These are phyloP conservation scores for Melanostoma scalare DNA, from an alignment of 2,888 invertebrate genomes.

Conservation along the genomic window DNA sequence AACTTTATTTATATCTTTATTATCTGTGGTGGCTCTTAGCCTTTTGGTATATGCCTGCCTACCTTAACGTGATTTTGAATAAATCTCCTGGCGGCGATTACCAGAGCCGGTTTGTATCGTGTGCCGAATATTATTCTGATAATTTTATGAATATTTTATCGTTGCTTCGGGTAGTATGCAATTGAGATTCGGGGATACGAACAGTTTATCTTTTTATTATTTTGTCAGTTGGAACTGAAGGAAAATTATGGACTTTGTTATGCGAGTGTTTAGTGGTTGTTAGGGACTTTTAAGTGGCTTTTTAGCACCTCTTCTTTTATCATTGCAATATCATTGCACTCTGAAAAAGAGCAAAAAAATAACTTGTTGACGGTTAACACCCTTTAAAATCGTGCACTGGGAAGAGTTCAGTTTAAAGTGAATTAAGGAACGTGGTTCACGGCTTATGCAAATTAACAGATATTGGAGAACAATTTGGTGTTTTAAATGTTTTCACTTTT, in stretches of 20 bases:
- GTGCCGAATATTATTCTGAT: slow-evolving; percentile 66
- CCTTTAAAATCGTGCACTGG: slow-evolving; percentile 24
- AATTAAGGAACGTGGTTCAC: slow-evolving; percentile 43
- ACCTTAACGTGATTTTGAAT: slow-evolving; percentile 57
- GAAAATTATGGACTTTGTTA: slow-evolving; percentile 7
- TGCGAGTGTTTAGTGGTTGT: slow-evolving; percentile 15
- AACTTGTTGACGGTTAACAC: slow-evolving; percentile 29
- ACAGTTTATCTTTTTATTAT: slow-evolving; percentile 8
- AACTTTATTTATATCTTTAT: slow-evolving; percentile 4
- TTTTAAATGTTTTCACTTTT: neutral
- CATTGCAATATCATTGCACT: slow-evolving; percentile 40
- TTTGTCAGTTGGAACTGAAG: neutral
- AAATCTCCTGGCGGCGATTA: slow-evolving; percentile 52
- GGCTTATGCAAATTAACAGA: slow-evolving; percentile 48
- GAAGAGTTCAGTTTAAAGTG: slow-evolving; percentile 1
- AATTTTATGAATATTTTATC: slow-evolving; percentile 57
- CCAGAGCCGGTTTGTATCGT: slow-evolving; percentile 62
- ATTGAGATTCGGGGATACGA: slow-evolving; percentile 39
- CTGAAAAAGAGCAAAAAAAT: neutral
- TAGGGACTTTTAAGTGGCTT: slow-evolving; percentile 18
- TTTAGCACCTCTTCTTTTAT: slow-evolving; percentile 19
- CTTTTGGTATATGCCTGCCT: slow-evolving; percentile 29
- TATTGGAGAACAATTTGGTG: slow-evolving; percentile 48
- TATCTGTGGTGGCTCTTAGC: neutral
- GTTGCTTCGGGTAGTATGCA: slow-evolving; percentile 50